Evolutionary conservation across 1,140 invertebrate species (phyloP).

Genomic region (Matsumurasca onukii): DNA sequence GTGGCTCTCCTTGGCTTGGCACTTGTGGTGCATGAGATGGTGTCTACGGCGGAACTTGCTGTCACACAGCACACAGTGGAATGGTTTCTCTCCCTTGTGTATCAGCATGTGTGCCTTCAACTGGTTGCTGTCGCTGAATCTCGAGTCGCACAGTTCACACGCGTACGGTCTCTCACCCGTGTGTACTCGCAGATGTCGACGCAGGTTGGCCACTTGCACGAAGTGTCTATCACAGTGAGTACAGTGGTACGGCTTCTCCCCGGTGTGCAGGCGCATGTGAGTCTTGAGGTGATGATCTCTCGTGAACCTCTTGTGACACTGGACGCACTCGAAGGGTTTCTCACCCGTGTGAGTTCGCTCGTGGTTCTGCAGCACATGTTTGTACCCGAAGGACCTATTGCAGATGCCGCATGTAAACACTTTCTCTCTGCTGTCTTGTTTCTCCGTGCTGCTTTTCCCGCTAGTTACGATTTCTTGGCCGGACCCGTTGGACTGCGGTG

Average conservation of each 20-base stretch:
- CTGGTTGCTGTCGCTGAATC: constrained; percentile 93
- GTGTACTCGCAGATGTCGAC: constrained; percentile 91
- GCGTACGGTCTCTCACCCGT: constrained; percentile 94
- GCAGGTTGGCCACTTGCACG: constrained; percentile 91
- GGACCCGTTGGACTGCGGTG: constrained; percentile 32
- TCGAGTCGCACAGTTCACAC: constrained; percentile 84
- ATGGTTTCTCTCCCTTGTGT: constrained; percentile 88
- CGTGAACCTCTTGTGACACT: constrained; percentile 94
- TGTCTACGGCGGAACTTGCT: constrained; percentile 79
- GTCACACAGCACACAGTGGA: constrained; percentile 73
- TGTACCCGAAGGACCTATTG: constrained; percentile 87
- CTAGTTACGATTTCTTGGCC: constrained; percentile 13
- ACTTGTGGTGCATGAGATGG: constrained; percentile 84
- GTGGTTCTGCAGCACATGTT: constrained; percentile 94
- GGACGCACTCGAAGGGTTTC: constrained; percentile 93
- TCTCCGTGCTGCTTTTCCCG: constrained; percentile 22
- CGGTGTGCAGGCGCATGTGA: constrained; percentile 89
- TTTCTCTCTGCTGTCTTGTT: constrained; percentile 63
- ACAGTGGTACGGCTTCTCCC: constrained; percentile 91
- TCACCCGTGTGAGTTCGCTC: constrained; percentile 96
- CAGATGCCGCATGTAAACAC: constrained; percentile 87
- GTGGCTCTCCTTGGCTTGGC: constrained; percentile 47
- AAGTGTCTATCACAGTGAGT: constrained; percentile 88
- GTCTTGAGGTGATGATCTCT: constrained; percentile 95
- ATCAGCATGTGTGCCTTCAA: constrained; percentile 88